A percentile compares a stretch with the other conserved stretches of the same genome.
phyloP scores from a whole-genome alignment of 2,113 vertebrate genomes.

The Chaetodon trifascialis region DNA sequence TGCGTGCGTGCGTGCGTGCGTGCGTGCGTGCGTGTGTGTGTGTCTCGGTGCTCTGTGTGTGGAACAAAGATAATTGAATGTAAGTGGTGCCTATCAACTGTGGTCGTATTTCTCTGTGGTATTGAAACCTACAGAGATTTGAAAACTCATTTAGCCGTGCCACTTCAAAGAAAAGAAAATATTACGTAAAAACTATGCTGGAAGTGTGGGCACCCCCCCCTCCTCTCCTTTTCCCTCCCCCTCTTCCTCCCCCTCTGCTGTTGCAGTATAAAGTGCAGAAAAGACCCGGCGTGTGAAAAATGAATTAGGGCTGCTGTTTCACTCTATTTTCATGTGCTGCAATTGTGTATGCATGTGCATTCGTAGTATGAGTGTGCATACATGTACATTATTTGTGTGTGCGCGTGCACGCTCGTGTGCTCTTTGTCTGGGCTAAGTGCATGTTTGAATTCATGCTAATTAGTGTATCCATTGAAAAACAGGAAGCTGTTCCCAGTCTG shows the following conservation, averaged over 20 bases:
- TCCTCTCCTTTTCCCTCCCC: background rate
- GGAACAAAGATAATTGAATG: slow-evolving; percentile 74
- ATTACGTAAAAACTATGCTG: slow-evolving; percentile 53
- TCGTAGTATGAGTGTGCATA: no score
- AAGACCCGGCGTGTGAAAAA: slow-evolving; percentile 52
- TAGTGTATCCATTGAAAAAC: slow-evolving; percentile 62
- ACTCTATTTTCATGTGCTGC: slow-evolving; percentile 22
- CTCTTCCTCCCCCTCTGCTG: slow-evolving; percentile 6
- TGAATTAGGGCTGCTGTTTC: slow-evolving; percentile 36
- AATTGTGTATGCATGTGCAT: background rate
- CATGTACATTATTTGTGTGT: background rate
- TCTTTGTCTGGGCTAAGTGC: slow-evolving; percentile 51
- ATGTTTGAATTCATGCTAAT: slow-evolving; percentile 63
- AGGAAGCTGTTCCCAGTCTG: slow-evolving; percentile 65
- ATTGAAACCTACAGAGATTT: slow-evolving; percentile 66
- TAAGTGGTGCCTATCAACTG: slow-evolving; percentile 72
- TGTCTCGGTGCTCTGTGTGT: slow-evolving; percentile 18
- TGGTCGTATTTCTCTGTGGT: slow-evolving; percentile 61
- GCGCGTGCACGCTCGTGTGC: background rate
- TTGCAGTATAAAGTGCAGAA: slow-evolving; percentile 29
- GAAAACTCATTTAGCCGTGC: slow-evolving; percentile 65
- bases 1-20: slow-evolving; percentile 1
- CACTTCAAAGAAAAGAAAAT: slow-evolving; percentile 74
- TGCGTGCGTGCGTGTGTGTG: slow-evolving; percentile 11
- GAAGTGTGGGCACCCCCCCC: slow-evolving; percentile 21